Evolutionary conservation across 1,140 invertebrate genomes (phyloP).

Genomic region (Sitodiplosis mosellana): DNA sequence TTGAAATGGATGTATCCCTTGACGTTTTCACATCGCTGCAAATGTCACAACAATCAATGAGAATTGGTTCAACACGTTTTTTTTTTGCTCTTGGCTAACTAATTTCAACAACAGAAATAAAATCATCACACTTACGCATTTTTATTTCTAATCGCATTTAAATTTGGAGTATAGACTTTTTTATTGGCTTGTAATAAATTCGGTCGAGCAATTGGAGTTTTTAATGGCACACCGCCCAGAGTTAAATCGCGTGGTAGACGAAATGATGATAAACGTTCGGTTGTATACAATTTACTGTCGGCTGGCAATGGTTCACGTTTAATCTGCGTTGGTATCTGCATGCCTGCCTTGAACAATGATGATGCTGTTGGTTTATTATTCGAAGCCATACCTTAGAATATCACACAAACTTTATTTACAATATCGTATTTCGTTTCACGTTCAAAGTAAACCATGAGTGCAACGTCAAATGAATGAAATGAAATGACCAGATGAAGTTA

Average conservation of each 20-base stretch:
- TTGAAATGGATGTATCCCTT: background rate
- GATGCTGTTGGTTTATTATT: too few species aligned
- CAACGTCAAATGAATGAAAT: too few species aligned
- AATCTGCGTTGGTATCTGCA: too few species aligned
- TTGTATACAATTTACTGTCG: background rate
- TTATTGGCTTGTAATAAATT: background rate
- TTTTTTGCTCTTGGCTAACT: too few species aligned
- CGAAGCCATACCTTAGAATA: too few species aligned
- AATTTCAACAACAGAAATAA: background rate
- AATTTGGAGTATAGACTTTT: conserved; percentile 1
- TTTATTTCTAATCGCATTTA: conserved; percentile 2
- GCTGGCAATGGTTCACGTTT: too few species aligned
- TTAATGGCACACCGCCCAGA: conserved; percentile 18
- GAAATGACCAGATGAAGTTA: too few species aligned
- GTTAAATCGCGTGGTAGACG: conserved; percentile 32
- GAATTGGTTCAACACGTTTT: too few species aligned
- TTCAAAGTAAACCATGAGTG: too few species aligned
- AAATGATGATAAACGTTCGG: conserved; percentile 23
- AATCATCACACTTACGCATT: background rate
- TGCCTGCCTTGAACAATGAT: too few species aligned
- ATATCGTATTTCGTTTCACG: too few species aligned
- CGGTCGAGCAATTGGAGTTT: background rate
- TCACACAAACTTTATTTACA: too few species aligned
- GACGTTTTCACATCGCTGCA: background rate
- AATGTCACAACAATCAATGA: background rate